Conservation (phyloP, 2,113 vertebrate species). For the Heterotilapia buettikoferi region DNA sequence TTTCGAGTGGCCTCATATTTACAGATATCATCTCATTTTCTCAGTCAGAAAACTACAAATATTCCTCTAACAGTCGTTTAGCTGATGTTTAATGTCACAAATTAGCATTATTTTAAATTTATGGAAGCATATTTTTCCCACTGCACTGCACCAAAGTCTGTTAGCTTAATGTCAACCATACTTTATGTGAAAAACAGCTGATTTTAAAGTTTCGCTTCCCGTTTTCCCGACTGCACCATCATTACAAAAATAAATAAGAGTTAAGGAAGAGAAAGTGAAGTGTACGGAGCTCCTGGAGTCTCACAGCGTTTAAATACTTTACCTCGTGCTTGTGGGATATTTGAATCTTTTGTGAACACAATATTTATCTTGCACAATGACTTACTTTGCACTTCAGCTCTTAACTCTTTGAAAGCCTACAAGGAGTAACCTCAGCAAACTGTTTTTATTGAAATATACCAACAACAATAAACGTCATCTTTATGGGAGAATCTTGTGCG, state of each 20-base stretch:
- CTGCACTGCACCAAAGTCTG: not conserved
- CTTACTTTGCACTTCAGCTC: not conserved
- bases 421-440: not conserved
- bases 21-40: not conserved
- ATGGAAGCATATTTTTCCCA: accelerated
- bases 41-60: not conserved
- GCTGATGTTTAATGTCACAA: not conserved
- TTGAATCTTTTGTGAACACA: not conserved
- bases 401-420: not conserved
- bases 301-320: not conserved
- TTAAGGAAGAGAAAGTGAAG: not conserved
- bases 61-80: not conserved
- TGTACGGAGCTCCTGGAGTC: not conserved
- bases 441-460: accelerated
- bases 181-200: not conserved
- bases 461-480: not conserved
- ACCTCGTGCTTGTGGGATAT: not conserved
- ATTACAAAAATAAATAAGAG: not conserved
- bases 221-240: not conserved
- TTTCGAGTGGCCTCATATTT: not conserved
- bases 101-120: not conserved
- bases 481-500: accelerated
- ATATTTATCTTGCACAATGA: not conserved
- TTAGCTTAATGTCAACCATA: not conserved
- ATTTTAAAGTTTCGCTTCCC: not conserved